Evolutionary conservation across 2,113 vertebrate genomes (phyloP).

Genomic region (Eulemur macaco): DNA sequence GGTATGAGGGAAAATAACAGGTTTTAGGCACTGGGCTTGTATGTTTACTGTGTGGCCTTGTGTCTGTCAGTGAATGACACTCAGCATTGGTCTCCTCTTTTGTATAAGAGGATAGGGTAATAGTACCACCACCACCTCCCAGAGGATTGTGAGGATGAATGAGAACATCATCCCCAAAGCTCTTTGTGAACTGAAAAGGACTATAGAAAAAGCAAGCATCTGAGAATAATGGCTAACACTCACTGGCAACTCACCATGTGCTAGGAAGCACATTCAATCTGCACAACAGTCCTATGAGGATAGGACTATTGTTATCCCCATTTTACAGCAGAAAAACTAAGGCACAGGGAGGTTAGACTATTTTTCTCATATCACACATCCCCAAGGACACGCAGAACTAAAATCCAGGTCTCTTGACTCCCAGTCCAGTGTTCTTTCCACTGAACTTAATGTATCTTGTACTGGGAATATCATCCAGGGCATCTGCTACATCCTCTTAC

Average conservation of each 20-base stretch:
- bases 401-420: not conserved
- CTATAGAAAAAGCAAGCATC: not conserved
- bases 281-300: not conserved
- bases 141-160: not conserved
- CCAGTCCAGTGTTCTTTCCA: not conserved
- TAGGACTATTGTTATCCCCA: not conserved
- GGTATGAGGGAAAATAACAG: not conserved
- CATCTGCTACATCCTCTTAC: not conserved
- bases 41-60: not conserved
- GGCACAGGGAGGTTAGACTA: not conserved
- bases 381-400: not conserved
- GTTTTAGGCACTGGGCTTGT: not conserved
- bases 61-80: not conserved
- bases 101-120: not conserved
- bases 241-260: not conserved
- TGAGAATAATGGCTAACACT: not conserved
- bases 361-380: not conserved
- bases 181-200: not conserved
- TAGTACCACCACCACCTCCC: not conserved
- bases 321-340: not conserved
- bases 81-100: not conserved
- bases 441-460: not conserved
- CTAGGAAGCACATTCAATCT: not conserved
- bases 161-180: not conserved
- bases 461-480: not conserved